Conservation (phyloP, 2,888 invertebrate genomes). For the Caenorhabditis virilis region DNA sequence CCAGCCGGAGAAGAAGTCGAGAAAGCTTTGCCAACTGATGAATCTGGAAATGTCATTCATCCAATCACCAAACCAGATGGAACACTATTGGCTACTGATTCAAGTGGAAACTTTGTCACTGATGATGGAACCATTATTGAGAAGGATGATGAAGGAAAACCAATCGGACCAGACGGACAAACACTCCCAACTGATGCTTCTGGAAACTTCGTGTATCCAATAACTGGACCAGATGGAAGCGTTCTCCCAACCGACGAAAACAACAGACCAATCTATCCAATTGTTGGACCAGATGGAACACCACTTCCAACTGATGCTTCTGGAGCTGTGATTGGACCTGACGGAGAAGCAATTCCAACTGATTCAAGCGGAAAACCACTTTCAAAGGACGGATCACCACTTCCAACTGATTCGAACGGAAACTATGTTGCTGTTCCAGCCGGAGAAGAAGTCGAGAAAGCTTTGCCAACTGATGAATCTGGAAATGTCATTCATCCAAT, state of each 20-base stretch:
- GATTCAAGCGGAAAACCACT: constrained; percentile 29
- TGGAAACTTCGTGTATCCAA: constrained; percentile 40
- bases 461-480: constrained; percentile 13
- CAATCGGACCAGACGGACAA: constrained; percentile 45
- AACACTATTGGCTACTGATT: constrained; percentile 21
- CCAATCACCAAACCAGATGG: constrained; percentile 32
- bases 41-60: constrained; percentile 33
- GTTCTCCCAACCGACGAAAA: constrained; percentile 20
- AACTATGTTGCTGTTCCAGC: constrained; percentile 20
- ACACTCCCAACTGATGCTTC: constrained; percentile 36
- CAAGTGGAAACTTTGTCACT: constrained; percentile 13
- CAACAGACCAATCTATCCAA: constrained; percentile 11
- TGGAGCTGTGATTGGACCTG: constrained; percentile 16
- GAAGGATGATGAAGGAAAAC: constrained; percentile 38
- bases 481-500: constrained; percentile 35
- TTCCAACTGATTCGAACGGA: constrained; percentile 32
- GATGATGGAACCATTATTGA: constrained; percentile 24
- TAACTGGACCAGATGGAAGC: constrained; percentile 29
- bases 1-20: constrained; percentile 6
- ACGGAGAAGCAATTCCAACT: constrained; percentile 34
- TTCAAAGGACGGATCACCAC: constrained; percentile 11
- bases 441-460: constrained; percentile 11
- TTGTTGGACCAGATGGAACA: constrained; percentile 23
- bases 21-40: constrained; percentile 40
- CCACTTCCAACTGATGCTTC: constrained; percentile 28